Percentiles rank a stretch among this genome's conserved stretches.
These are phyloP conservation scores for Pseudomugil tenellus DNA, from an alignment of 2,797 vertebrate species.

Conservation along the genomic window DNA sequence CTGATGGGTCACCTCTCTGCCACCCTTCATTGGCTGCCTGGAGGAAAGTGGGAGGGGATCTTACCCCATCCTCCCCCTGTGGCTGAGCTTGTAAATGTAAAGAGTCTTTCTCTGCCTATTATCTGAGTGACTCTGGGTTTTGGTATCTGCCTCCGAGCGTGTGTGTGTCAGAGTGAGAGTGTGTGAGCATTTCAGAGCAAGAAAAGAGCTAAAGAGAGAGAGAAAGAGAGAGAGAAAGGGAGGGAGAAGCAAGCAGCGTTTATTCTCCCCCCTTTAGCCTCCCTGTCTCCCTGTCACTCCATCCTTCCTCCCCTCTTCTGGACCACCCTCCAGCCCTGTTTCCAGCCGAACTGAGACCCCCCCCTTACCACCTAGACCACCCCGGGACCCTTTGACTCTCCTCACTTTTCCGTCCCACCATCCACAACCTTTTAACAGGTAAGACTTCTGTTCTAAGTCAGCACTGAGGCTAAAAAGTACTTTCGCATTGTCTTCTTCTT, in stretches of 20 bases:
- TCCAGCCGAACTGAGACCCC: slow-evolving; percentile 65
- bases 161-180: slow-evolving; percentile 48
- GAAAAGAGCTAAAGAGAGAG: slow-evolving; percentile 71
- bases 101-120: slow-evolving; percentile 80
- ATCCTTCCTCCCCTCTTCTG: slow-evolving; percentile 77
- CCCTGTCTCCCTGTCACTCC: slow-evolving; percentile 85
- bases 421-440: slow-evolving; percentile 72
- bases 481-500: slow-evolving; percentile 18
- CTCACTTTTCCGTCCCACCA: slow-evolving; percentile 82
- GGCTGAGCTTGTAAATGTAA: slow-evolving; percentile 80
- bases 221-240: slow-evolving; percentile 76
- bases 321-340: slow-evolving; percentile 71
- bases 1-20: slow-evolving; percentile 52
- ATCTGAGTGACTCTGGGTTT: slow-evolving; percentile 83
- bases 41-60: slow-evolving; percentile 77
- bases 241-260: slow-evolving; percentile 74
- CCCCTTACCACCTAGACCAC: slow-evolving; percentile 63
- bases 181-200: slow-evolving; percentile 54
- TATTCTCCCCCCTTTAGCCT: slow-evolving; percentile 82
- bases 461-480: slow-evolving; percentile 38
- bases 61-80: slow-evolving; percentile 74
- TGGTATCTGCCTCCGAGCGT: slow-evolving; percentile 77
- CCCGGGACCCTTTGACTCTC: slow-evolving; percentile 84
- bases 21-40: slow-evolving; percentile 75
- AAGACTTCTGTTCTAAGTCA: slow-evolving; percentile 59